These are phyloP conservation scores for Troides helena DNA, from an alignment of 2,888 invertebrate species.

Conservation along the genomic window DNA sequence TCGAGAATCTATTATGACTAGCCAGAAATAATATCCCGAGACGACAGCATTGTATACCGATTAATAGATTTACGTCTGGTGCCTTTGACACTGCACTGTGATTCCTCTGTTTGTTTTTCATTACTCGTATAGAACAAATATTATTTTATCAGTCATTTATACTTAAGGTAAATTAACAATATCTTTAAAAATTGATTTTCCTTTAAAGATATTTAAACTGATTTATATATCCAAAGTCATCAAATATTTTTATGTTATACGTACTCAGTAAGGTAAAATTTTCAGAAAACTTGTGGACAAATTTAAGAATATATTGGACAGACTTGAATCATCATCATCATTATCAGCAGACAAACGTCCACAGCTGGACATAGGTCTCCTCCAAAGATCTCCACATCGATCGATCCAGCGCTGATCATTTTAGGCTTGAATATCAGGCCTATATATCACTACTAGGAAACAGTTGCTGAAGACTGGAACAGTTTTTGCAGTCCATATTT, in stretches of 20 bases:
- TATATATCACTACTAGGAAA: too few species aligned
- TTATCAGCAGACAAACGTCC: too few species aligned
- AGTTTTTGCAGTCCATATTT: too few species aligned
- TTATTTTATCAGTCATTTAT: background rate
- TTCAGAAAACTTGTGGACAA: too few species aligned
- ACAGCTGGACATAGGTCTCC: too few species aligned
- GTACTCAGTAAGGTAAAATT: too few species aligned
- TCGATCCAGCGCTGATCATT: too few species aligned
- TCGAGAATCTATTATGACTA: conserved; percentile 18
- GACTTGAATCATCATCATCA: too few species aligned
- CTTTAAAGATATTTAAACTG: background rate
- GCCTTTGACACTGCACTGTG: conserved; percentile 15
- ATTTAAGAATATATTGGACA: too few species aligned
- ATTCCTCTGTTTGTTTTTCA: conserved; percentile 6
- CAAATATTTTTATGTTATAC: background rate
- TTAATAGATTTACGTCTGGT: conserved; percentile 20
- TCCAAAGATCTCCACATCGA: too few species aligned
- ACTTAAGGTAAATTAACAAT: background rate
- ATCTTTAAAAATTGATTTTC: background rate
- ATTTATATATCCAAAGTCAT: background rate
- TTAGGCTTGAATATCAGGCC: too few species aligned
- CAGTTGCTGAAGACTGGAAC: too few species aligned
- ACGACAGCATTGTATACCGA: conserved; percentile 9
- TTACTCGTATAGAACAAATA: background rate
- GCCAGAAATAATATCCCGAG: conserved; percentile 10